Base-by-base conservation (phyloP, 2,888 invertebrate genomes). In the Parnassius orleans region DNA sequence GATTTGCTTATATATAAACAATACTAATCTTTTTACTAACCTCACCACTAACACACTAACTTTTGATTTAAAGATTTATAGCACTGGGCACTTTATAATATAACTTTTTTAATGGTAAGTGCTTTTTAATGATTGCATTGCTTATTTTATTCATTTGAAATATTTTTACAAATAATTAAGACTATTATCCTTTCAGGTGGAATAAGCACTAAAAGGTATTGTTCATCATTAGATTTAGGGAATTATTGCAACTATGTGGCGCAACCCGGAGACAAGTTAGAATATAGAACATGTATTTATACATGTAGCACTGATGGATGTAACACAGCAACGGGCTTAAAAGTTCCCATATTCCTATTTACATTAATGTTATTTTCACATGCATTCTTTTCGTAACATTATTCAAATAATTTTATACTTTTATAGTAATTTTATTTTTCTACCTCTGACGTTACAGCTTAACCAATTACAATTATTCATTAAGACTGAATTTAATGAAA, bases 241-340 rank as follows among this genome's bases (percentile, higher is more conserved):
- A 97, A 97, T 83, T 97, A 96, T 75, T 98, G 98, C 84, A 95
- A 97, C 79, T 97, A 96, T 82, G 96, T 97, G 0, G 90, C 93
- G 66, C 95, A 97, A 70, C 95, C 95, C 9, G 98, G 98, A n/a
- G 98, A 98, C 80, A 93, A 93, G 72, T 85, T 97, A 72, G 94
- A 94, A 64, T 98, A 98, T 83, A 93, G 98, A 69, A 97, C 97
- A 3, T 98, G 98, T 83, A 94, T 98, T 60, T 97, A 94, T 80
- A 98, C 98, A 0, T 98, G 98, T 76, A 88, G 92, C 62, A 93
- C 94, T 0, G 96, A 98, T 77, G 97, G 96, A 2, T 98, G 98
- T 80, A 98, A 98, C 87, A 80, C 92, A n/a, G 92, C 93, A 9
- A 69, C 81, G 2, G 72, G 66, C 24, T 52, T 80, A 7, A 74